Conservation (phyloP, 2,888 invertebrate species). For the Subacronicta megacephala region DNA sequence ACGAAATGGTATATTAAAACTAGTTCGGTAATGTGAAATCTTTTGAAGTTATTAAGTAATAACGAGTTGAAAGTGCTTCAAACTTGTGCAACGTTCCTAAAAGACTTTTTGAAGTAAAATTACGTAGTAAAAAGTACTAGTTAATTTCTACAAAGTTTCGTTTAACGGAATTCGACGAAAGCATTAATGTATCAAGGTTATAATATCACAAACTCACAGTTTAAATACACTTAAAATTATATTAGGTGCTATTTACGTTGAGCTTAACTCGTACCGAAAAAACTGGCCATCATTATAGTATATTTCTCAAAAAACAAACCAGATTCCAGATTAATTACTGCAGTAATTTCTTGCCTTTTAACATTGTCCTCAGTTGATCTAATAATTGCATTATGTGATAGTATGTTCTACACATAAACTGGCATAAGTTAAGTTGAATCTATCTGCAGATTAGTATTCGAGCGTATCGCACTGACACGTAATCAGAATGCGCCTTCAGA, state of each 20-base stretch:
- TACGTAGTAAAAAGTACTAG: conserved; percentile 28
- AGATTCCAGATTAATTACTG: no score
- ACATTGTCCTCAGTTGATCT: no score
- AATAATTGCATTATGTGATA: not conserved
- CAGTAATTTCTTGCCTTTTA: no score
- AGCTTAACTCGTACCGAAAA: no score
- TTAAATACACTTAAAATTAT: not conserved
- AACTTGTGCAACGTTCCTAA: conserved; percentile 26
- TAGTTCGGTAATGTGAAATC: conserved; percentile 32
- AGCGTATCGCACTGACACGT: conserved; percentile 22
- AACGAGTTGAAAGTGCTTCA: conserved; percentile 29
- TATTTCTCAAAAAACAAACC: no score
- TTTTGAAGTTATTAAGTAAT: conserved; percentile 44
- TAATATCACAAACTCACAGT: not conserved
- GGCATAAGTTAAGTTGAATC: not conserved
- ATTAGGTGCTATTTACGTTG: no score
- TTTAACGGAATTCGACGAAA: conserved; percentile 17
- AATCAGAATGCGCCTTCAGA: conserved; percentile 25
- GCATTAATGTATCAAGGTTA: conserved; percentile 10
- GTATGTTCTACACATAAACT: not conserved
- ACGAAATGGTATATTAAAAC: conserved; percentile 14
- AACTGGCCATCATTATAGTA: no score
- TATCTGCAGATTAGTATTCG: not conserved
- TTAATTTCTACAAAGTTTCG: conserved; percentile 19
- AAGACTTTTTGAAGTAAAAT: conserved; percentile 33